Conservation (phyloP, 1,140 invertebrate genomes). For the Wiebesia pumilae region DNA sequence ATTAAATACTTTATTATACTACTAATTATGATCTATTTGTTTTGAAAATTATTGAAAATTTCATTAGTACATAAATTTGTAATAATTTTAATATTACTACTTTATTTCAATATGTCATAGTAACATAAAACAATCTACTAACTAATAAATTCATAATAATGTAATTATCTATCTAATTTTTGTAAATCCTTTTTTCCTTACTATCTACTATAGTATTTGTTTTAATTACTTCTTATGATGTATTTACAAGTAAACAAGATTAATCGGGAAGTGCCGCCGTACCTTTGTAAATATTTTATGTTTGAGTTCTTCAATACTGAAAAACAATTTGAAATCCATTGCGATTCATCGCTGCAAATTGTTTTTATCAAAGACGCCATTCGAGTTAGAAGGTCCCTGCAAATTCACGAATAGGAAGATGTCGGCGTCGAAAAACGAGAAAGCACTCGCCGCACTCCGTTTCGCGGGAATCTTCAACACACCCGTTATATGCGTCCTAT, state of each 20-base stretch:
- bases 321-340: background rate
- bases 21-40: background rate
- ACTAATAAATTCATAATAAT: background rate
- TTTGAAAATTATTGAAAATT: background rate
- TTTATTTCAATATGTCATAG: too few relatives aligned
- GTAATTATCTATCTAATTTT: too few relatives aligned
- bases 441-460: background rate
- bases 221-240: too few relatives aligned
- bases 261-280: too few relatives aligned
- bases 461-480: conserved; percentile 57
- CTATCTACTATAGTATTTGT: too few relatives aligned
- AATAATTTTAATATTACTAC: too few relatives aligned
- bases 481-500: conserved; percentile 71
- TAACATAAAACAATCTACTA: background rate
- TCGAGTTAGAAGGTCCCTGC: conserved; percentile 1
- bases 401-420: background rate
- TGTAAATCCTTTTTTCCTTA: too few relatives aligned
- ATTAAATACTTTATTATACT: background rate
- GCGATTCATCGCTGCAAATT: background rate
- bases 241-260: too few relatives aligned
- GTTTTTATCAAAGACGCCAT: conserved; percentile 28
- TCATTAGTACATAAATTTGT: background rate
- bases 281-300: too few relatives aligned
- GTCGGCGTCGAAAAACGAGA: background rate
- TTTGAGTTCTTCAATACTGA: too few relatives aligned